phyloP scores from a whole-genome alignment of 2,888 invertebrate genomes.

The Dicycla oo region DNA sequence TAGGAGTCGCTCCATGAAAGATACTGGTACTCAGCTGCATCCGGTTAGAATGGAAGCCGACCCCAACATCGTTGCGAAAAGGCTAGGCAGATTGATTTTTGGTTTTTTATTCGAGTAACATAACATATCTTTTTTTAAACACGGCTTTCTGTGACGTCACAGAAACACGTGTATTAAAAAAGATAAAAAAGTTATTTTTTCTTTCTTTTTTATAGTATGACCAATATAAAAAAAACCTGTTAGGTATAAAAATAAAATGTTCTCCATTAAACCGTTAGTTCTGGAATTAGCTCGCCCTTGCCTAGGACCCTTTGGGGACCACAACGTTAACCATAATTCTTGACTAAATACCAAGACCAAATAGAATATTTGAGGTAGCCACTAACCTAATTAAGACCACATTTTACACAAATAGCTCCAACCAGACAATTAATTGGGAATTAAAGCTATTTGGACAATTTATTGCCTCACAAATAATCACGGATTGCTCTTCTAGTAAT shows the following conservation, averaged over 20 bases:
- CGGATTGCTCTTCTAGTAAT: constrained; percentile 37
- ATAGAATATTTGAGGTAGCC: constrained; percentile 6
- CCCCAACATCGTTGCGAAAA: no score
- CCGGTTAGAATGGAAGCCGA: no score
- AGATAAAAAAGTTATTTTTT: background rate
- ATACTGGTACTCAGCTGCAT: no score
- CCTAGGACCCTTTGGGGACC: background rate
- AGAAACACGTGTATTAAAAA: no score
- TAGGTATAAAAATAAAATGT: background rate
- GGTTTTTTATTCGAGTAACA: background rate
- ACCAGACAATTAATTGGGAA: constrained; percentile 12
- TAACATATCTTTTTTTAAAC: background rate
- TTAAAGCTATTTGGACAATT: constrained; percentile 40
- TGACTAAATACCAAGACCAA: background rate
- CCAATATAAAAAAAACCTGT: background rate
- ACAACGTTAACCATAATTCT: background rate
- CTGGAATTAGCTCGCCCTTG: background rate
- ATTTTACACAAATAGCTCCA: constrained; percentile 24
- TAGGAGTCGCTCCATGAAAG: no score
- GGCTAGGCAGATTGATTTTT: no score
- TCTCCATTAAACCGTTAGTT: background rate
- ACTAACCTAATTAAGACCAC: constrained; percentile 38
- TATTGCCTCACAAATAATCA: constrained; percentile 38
- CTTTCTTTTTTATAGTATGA: background rate
- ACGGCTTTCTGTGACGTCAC: background rate